phyloP scores from a whole-genome alignment of 2,888 invertebrate genomes.

The Mimachlamys varia region DNA sequence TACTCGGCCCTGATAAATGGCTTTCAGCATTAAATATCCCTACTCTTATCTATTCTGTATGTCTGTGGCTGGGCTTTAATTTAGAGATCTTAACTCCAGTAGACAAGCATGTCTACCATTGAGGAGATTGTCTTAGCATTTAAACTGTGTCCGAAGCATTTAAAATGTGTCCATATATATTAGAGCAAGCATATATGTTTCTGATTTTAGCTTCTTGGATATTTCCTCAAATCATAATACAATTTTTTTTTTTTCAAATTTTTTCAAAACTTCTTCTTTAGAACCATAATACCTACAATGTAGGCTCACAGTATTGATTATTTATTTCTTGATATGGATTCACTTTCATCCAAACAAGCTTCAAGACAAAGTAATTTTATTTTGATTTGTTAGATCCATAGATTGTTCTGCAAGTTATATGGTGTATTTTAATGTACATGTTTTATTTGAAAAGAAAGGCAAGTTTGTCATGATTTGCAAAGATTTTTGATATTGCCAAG shows the following conservation, averaged over 20 bases:
- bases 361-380: no score
- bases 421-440: no score
- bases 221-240: neutral
- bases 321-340: neutral
- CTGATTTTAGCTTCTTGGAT: neutral
- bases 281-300: neutral
- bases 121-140: neutral
- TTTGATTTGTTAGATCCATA: no score
- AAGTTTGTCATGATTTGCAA: neutral
- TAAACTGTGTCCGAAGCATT: neutral
- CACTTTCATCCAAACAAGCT: no score
- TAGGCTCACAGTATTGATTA: neutral
- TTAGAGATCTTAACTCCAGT: neutral
- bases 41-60: neutral
- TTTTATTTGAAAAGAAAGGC: neutral
- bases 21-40: neutral
- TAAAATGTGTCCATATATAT: neutral
- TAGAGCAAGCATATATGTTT: neutral
- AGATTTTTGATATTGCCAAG: neutral
- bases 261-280: neutral
- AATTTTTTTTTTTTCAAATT: neutral
- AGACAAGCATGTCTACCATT: neutral
- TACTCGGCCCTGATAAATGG: neutral
- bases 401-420: no score
- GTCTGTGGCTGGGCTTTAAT: neutral